These are phyloP conservation scores for Phalacrocorax carbo DNA, from an alignment of 2,113 vertebrate genomes.

Conservation along the genomic window DNA sequence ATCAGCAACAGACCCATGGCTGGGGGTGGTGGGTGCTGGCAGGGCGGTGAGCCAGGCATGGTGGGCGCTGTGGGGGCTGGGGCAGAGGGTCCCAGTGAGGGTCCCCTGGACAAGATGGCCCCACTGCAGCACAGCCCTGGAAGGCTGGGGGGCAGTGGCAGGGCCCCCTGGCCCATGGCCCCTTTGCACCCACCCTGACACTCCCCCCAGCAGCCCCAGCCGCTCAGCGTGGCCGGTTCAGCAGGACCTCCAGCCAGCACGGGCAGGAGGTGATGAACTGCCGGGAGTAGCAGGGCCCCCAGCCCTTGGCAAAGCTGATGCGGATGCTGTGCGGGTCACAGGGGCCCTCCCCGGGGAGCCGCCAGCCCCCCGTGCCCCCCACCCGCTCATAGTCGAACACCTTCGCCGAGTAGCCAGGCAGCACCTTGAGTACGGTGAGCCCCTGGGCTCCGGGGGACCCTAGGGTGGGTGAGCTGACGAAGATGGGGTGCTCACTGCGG, in stretches of 20 bases:
- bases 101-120: neutral
- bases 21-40: neutral
- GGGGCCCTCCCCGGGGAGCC: constrained; percentile 14
- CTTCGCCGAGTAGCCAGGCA: constrained; percentile 61
- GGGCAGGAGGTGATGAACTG: constrained; percentile 72
- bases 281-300: constrained; percentile 69
- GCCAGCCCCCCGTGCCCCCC: neutral
- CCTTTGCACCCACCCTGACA: too few species aligned
- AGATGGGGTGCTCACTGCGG: constrained; percentile 67
- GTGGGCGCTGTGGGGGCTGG: too few species aligned
- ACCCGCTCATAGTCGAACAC: constrained; percentile 47
- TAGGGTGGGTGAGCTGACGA: constrained; percentile 63
- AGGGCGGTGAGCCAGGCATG: neutral
- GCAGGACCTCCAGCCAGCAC: constrained; percentile 70
- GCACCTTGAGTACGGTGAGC: constrained; percentile 47
- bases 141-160: neutral
- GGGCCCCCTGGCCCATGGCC: neutral
- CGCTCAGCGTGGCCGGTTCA: neutral
- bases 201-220: neutral
- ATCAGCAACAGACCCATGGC: neutral
- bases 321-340: constrained; percentile 54
- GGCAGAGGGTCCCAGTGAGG: neutral
- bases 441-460: accelerated
- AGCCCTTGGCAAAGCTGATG: constrained; percentile 74
- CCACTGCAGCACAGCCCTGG: neutral